A percentile compares a stretch with the other conserved stretches of the same genome.
Evolutionary conservation across 2,888 invertebrate species (phyloP).

Genomic region (Apamea crenata): DNA sequence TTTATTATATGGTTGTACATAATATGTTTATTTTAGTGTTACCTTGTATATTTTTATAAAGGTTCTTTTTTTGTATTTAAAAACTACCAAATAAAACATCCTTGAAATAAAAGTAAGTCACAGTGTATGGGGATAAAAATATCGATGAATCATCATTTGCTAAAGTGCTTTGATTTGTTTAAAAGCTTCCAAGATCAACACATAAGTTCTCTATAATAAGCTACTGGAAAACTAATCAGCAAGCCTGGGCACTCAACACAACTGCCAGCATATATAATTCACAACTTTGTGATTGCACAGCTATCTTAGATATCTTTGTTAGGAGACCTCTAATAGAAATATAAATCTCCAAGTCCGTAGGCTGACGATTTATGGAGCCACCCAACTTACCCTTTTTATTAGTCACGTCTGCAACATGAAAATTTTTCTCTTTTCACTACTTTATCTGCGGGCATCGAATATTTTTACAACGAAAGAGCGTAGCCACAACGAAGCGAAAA

Average conservation of each 20-base stretch:
- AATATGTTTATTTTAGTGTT: background rate
- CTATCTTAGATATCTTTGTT: constrained; percentile 67
- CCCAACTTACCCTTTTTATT: constrained; percentile 83
- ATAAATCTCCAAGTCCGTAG: constrained; percentile 83
- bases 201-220: constrained; percentile 3
- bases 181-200: constrained; percentile 22
- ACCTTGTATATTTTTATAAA: background rate
- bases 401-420: constrained; percentile 85
- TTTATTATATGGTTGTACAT: too few species aligned
- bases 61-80: background rate
- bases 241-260: constrained; percentile 16
- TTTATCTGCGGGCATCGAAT: constrained; percentile 72
- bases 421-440: constrained; percentile 73
- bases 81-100: background rate
- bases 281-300: constrained; percentile 48
- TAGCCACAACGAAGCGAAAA: constrained; percentile 63
- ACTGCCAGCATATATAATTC: constrained; percentile 44
- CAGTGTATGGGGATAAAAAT: background rate
- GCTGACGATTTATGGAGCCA: constrained; percentile 82
- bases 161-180: constrained; percentile 12
- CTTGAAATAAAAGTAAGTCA: background rate
- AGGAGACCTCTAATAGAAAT: constrained; percentile 82
- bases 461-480: constrained; percentile 62
- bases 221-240: constrained; percentile 35
- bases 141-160: background rate